Base-by-base conservation (phyloP, 2,797 vertebrate species). In the Leuciscus waleckii region DNA sequence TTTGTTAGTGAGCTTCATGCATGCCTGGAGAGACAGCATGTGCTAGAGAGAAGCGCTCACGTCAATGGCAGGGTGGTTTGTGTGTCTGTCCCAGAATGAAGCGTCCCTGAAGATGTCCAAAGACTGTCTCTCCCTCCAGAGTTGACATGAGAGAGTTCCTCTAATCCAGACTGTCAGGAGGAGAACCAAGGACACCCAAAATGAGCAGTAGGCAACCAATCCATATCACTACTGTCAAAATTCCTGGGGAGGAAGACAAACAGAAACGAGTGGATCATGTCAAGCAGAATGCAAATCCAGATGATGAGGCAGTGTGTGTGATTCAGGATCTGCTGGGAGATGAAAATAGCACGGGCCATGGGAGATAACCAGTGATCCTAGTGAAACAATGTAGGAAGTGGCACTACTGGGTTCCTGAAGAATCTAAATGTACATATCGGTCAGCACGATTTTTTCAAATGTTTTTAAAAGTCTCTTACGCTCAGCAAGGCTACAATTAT, bases 161-260 rank as follows among this genome's bases (percentile, higher is more conserved):
- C 32, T 85, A 61, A 85, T 81, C 75, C 79, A 54, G 54, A 51
- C 81, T 80, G 82, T 85, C 77, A 46, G 75, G 29, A 46, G 10
- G 65, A 65, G 71, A 79, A 86, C 67, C 81, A 85, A 74, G 76
- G 87, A 81, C 87, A 86, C 75, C 41, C 46, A 78, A 82, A 84
- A 86, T 43, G 35, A 71, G 75, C 56, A 73, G 37, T 29, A 19
- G 16, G 29, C 11, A 63, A 26, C 58, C 19, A 10, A 37, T 56
- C 83, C 82, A 13, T 49, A 54, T 71, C 75, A 54, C 69, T 54
- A 73, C 73, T 70, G 37, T 80, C 49, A 35, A 73, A 82, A 37
- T 81, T 26, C 54, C 74, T 10, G 49, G 61, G 43, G 81, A 74
- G 68, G n/a, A 79, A 26, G 41, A 77, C 26, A 7, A 67, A 65